A percentile compares a stretch with the other conserved stretches of the same genome.
phyloP scores from a whole-genome alignment of 1,140 invertebrate species.

The Ceratosolen solmsi region DNA sequence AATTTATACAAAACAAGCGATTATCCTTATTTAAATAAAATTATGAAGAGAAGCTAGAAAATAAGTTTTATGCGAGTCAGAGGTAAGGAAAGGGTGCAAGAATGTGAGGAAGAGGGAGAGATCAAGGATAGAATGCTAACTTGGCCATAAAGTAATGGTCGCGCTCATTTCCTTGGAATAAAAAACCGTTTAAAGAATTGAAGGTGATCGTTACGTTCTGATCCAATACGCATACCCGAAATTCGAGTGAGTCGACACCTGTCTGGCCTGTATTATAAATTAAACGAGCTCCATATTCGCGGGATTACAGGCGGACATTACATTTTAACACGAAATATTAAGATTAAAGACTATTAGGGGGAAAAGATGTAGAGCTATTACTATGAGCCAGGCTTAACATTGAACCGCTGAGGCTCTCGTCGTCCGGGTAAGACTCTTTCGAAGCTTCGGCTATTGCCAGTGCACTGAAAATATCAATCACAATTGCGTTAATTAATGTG shows the following conservation, averaged over 20 bases:
- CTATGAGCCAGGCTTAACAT: slow-evolving; percentile 95
- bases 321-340: slow-evolving; percentile 67
- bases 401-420: slow-evolving; percentile 92
- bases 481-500: background rate
- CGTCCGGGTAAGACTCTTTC: slow-evolving; percentile 87
- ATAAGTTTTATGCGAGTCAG: background rate
- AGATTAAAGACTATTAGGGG: slow-evolving; percentile 86
- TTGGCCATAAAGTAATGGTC: slow-evolving; percentile 27
- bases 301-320: slow-evolving; percentile 66
- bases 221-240: slow-evolving; percentile 63
- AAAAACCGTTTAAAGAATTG: slow-evolving; percentile 19
- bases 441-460: slow-evolving; percentile 92
- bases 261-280: slow-evolving; percentile 46
- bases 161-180: slow-evolving; percentile 24
- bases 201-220: slow-evolving; percentile 57
- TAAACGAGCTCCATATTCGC: slow-evolving; percentile 48
- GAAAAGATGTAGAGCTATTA: slow-evolving; percentile 92
- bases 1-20: slow-evolving; percentile 40
- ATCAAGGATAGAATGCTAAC: slow-evolving; percentile 10
- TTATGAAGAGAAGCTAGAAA: background rate
- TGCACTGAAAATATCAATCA: slow-evolving; percentile 78
- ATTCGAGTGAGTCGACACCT: slow-evolving; percentile 47
- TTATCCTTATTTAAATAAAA: slow-evolving; percentile 42
- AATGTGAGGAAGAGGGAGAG: background rate
- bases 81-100: slow-evolving; percentile 1